Evolutionary conservation across 2,888 invertebrate genomes (phyloP), one percentile per base, ranked within the genome.

Genomic region (Dichetophora obliterata): DNA sequence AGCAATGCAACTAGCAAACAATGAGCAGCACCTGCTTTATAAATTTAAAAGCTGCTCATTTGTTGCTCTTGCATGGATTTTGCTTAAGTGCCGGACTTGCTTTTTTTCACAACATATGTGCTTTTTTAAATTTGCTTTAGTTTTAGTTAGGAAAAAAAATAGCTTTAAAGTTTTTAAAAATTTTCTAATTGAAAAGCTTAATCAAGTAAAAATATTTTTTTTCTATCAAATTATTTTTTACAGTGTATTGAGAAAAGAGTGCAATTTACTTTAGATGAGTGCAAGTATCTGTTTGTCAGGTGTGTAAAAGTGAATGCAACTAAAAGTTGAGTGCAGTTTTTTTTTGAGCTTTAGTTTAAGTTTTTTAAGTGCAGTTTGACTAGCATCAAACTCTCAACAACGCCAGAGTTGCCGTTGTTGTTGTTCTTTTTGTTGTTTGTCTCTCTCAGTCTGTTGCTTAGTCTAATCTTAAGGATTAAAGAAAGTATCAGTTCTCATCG

Each of bases 321-420:
- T 37, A 16, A 52, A 16, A n/a, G n/a, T 27, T 63, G 63, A 24
- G 63, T 63, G 63, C 3, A 65, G 34, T 63, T 50, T 37, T 75
- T 66, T 72, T 59, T 71, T 78, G 63, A 31, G 63, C n/a, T 54
- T 54, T n/a, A 8, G 34, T 66, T 75, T 65, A 37, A 75, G 54
- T 75, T 71, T 80, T 81, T 78, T 80, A 80, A 83, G 81, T 61
- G 79, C 79, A 84, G 84, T 84, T 86, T 86, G 87, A 88, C 88
- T 88, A 88, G 88, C 87, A 88, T 85, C 88, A 87, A 87, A 87
- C 87, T 86, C 87, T 84, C 80, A 82, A 74, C 65, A 82, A 34
- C 65, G 43, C 22, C 11, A 37, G 50, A 19, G 31, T 27, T n/a
- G 72, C 61, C 24, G 31, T 69, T 27, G 43, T 68, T 54, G 70